Conservation (phyloP, 2,888 invertebrate species). For the Teleiodes luculella region DNA sequence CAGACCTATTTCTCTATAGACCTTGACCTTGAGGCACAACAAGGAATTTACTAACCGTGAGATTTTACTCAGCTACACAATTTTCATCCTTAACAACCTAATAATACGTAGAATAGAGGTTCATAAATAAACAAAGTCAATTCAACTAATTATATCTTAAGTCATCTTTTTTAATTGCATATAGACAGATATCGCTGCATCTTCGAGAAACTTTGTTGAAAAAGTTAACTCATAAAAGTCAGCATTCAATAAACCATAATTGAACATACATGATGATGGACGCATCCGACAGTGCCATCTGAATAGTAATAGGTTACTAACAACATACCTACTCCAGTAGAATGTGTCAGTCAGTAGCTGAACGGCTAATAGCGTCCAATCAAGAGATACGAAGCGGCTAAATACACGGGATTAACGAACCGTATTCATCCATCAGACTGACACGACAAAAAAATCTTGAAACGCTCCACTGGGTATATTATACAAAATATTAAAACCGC, state of each 20-base stretch:
- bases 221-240: slow-evolving; percentile 3
- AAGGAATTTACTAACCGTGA: too few relatives aligned
- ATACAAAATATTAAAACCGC: slow-evolving; percentile 33
- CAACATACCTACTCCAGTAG: not conserved
- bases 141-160: not conserved
- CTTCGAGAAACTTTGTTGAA: not conserved
- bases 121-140: not conserved
- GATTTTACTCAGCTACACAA: not conserved
- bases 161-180: not conserved
- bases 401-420: slow-evolving; percentile 16
- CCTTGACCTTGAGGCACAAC: slow-evolving; percentile 29
- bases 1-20: slow-evolving; percentile 47
- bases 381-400: slow-evolving; percentile 7
- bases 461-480: slow-evolving; percentile 29
- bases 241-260: slow-evolving; percentile 3
- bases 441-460: slow-evolving; percentile 33
- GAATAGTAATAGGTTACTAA: not conserved
- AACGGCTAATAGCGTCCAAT: slow-evolving; percentile 7
- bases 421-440: slow-evolving; percentile 27
- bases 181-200: not conserved
- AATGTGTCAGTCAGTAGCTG: slow-evolving; percentile 5
- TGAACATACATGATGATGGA: slow-evolving; percentile 4
- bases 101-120: not conserved
- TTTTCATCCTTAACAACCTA: not conserved
- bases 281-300: not conserved